phyloP scores from a whole-genome alignment of 2,888 invertebrate genomes.

The Dynastes grantii region DNA sequence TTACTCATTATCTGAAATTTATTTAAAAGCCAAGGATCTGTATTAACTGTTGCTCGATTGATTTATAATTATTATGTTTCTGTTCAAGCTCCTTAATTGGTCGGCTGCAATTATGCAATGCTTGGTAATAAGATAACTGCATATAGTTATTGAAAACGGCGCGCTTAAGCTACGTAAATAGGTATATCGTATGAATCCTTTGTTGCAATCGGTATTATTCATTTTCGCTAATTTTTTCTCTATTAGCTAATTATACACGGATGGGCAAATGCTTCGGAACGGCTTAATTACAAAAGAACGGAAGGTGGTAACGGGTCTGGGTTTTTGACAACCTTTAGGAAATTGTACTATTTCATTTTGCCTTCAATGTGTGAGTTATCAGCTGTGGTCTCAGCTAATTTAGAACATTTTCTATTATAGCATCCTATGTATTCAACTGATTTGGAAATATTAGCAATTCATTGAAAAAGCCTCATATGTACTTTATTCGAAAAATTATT shows the following conservation, averaged over 20 bases:
- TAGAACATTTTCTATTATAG: no score
- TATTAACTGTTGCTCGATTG: not conserved
- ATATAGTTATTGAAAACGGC: not conserved
- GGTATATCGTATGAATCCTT: not conserved
- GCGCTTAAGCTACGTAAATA: slow-evolving; percentile 4
- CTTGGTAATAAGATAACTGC: not conserved
- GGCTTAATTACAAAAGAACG: no score
- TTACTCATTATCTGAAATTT: slow-evolving; percentile 26
- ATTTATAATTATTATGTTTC: slow-evolving; percentile 40
- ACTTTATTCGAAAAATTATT: no score
- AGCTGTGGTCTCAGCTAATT: no score
- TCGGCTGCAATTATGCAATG: slow-evolving; percentile 31
- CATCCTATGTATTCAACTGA: no score
- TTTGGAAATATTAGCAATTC: no score
- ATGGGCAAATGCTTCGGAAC: no score
- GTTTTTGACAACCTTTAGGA: no score
- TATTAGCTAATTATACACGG: not conserved
- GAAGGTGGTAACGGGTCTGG: no score
- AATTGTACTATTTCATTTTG: no score
- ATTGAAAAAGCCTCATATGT: no score
- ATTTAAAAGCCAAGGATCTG: slow-evolving; percentile 38
- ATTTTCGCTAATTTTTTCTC: not conserved
- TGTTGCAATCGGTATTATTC: not conserved
- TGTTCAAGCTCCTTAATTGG: slow-evolving; percentile 34
- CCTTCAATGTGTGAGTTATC: no score